phyloP scores from a whole-genome alignment of 2,888 invertebrate species.

The Cantharis rustica region DNA sequence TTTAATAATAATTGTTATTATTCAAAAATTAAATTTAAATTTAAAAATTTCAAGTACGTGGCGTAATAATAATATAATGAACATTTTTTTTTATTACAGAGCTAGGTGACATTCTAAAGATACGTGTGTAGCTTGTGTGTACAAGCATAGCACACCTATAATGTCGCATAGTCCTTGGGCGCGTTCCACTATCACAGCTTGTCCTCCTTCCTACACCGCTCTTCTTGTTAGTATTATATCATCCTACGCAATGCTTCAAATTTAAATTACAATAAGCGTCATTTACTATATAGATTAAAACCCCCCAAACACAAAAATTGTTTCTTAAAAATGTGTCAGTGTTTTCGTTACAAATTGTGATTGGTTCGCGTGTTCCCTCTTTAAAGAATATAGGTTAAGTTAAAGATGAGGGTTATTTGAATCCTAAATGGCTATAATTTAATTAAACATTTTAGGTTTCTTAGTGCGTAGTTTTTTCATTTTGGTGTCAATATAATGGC shows the following conservation, averaged over 20 bases:
- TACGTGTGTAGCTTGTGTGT: slow-evolving; percentile 11
- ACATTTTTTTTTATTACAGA: slow-evolving; percentile 17
- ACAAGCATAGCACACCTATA: neutral
- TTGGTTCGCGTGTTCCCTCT: neutral
- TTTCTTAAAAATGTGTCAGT: neutral
- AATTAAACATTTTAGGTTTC: neutral
- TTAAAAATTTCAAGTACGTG: slow-evolving; percentile 21
- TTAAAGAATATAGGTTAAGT: neutral
- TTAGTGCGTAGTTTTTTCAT: neutral
- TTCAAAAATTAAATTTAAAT: too few species aligned
- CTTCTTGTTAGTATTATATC: slow-evolving; percentile 26
- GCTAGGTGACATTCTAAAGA: slow-evolving; percentile 21
- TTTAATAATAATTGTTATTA: too few species aligned
- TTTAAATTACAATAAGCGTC: slow-evolving; percentile 28
- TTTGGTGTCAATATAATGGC: neutral
- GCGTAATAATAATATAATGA: slow-evolving; percentile 11
- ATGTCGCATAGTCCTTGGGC: slow-evolving; percentile 28
- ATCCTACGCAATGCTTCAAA: slow-evolving; percentile 31
- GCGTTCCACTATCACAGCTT: slow-evolving; percentile 30
- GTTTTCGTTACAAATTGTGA: neutral
- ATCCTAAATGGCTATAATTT: neutral
- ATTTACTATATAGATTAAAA: slow-evolving; percentile 16
- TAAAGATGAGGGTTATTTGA: neutral
- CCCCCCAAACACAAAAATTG: neutral
- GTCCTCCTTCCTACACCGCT: slow-evolving; percentile 28